Evolutionary conservation across 2,797 vertebrate species (phyloP).

Genomic region (Neomorphus geoffroyi): DNA sequence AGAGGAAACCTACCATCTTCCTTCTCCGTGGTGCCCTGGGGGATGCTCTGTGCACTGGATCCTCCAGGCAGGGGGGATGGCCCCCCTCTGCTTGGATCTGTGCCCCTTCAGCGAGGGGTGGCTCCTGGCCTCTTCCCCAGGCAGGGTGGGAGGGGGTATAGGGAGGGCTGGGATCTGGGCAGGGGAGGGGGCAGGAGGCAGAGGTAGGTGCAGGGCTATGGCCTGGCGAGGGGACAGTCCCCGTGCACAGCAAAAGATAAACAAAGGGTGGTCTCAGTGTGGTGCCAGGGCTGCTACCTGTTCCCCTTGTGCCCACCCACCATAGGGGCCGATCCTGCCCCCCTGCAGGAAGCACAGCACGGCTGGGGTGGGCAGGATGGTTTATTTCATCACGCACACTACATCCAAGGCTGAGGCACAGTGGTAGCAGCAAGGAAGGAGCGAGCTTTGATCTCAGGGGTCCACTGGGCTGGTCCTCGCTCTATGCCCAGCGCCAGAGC

Average conservation of each 20-base stretch:
- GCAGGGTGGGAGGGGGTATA: no score
- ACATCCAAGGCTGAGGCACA: constrained; percentile 20
- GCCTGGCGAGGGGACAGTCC: not conserved
- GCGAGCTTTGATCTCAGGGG: not conserved
- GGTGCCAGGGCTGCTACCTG: not conserved
- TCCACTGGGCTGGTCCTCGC: not conserved
- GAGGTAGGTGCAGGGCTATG: not conserved
- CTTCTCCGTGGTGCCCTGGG: not conserved
- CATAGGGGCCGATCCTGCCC: not conserved
- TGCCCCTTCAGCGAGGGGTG: not conserved
- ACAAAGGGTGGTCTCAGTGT: not conserved
- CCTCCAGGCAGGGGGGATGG: no score
- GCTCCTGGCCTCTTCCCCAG: not conserved
- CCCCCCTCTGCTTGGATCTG: not conserved
- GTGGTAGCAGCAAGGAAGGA: constrained; percentile 19
- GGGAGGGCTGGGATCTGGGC: not conserved
- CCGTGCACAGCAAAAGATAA: not conserved
- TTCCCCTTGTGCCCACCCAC: not conserved
- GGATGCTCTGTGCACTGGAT: not conserved
- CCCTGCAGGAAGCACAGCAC: not conserved
- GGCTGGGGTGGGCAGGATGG: not conserved
- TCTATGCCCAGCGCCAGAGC: not conserved
- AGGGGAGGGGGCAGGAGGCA: not conserved
- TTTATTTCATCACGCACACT: constrained; percentile 52
- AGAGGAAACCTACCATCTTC: not conserved